Evolutionary conservation across 2,113 vertebrate species (phyloP).

Genomic region (Meriones unguiculatus): DNA sequence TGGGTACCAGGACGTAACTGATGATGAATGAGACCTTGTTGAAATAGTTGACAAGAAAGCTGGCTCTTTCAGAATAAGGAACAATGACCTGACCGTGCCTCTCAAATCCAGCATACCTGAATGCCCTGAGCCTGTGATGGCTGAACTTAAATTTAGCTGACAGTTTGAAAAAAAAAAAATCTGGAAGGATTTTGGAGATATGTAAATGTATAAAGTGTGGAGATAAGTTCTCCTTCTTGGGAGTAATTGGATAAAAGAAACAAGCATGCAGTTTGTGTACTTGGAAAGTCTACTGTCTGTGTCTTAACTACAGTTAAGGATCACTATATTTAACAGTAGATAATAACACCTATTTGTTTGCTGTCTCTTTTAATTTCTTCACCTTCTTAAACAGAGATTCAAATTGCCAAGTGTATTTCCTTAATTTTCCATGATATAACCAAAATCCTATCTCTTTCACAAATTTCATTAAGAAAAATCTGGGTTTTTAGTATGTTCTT

Average conservation of each 20-base stretch:
- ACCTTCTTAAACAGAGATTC: conserved; percentile 53
- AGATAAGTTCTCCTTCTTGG: not conserved
- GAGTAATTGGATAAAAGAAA: not conserved
- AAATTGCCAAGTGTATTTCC: conserved; percentile 60
- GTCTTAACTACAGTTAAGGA: not conserved
- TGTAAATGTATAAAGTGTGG: not conserved
- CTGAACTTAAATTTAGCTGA: not conserved
- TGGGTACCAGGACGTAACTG: no score
- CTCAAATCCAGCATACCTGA: not conserved
- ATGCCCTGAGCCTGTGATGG: not conserved
- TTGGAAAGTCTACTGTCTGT: not conserved
- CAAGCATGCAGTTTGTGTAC: not conserved
- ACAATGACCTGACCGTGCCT: not conserved
- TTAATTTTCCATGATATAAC: conserved; percentile 62
- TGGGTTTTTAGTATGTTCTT: conserved; percentile 21
- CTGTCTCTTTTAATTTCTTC: conserved; percentile 68
- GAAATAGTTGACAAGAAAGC: not conserved
- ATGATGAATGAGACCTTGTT: not conserved
- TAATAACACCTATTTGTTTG: conserved; percentile 48
- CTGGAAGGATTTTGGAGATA: not conserved
- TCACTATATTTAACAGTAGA: not conserved
- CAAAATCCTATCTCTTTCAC: conserved; percentile 38
- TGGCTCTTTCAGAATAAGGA: not conserved
- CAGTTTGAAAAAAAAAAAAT: conserved; percentile 2
- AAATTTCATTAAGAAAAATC: conserved; percentile 60